These are phyloP conservation scores for Chrysaora quinquecirrha DNA, from an alignment of 30 jellyfish, hydroid and myxozoan species.

Conservation along the genomic window DNA sequence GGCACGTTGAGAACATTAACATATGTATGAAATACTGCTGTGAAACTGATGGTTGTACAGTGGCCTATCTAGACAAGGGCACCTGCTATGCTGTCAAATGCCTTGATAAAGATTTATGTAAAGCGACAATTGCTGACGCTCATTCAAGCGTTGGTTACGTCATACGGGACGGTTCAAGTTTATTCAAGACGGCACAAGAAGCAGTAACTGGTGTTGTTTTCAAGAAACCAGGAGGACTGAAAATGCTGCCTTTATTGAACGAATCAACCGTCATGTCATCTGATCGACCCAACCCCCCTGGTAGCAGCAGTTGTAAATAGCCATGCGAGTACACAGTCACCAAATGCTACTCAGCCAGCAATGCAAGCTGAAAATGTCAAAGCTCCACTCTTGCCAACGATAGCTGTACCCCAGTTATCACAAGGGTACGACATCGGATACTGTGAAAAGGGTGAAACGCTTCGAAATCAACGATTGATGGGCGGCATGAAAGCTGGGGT, in stretches of 20 bases:
- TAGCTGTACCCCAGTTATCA: conserved; percentile 56
- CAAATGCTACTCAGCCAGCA: conserved; percentile 34
- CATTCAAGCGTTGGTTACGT: conserved; percentile 79
- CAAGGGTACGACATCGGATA: conserved; percentile 61
- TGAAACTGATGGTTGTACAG: conserved; percentile 74
- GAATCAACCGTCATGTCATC: neutral
- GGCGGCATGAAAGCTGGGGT: conserved; percentile 90
- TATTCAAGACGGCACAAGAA: conserved; percentile 74
- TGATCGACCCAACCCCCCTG: neutral
- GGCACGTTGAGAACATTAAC: conserved; percentile 74
- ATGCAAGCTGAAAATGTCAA: neutral
- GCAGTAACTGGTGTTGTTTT: conserved; percentile 61
- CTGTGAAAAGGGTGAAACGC: conserved; percentile 76
- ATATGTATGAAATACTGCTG: conserved; percentile 84
- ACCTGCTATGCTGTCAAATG: conserved; percentile 83
- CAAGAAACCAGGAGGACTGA: conserved; percentile 27
- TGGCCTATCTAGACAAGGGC: conserved; percentile 77
- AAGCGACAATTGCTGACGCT: conserved; percentile 63
- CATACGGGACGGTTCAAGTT: conserved; percentile 76
- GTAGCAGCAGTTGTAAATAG: neutral
- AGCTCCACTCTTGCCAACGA: conserved; percentile 28
- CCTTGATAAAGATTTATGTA: conserved; percentile 64
- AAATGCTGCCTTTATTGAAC: conserved; percentile 2
- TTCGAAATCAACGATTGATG: conserved; percentile 65
- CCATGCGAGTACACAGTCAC: conserved; percentile 24